Percentiles rank a stretch among this genome's conserved stretches.
Conservation (phyloP, 53 echinoderm and acorn worm genomes). For the Zoroaster sp. region DNA sequence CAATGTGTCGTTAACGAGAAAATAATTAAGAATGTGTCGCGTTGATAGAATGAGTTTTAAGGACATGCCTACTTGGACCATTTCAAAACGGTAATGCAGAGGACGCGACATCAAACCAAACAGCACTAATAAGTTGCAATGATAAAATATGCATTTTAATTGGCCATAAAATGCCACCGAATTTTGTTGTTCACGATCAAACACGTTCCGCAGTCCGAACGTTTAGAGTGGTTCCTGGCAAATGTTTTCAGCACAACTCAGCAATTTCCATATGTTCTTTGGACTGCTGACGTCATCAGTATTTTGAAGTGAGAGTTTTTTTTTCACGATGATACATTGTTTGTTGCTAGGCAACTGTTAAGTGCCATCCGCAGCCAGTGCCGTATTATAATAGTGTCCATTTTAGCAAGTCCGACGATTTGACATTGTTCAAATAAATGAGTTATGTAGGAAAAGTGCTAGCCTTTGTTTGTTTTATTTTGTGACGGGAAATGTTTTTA, state of each 20-base stretch:
- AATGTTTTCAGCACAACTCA: not conserved
- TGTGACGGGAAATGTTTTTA: not conserved
- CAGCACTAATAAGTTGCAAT: no score
- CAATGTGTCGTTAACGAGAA: no score
- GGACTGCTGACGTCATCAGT: not conserved
- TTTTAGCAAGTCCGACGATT: not conserved
- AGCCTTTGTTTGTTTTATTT: not conserved
- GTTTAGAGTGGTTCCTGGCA: not conserved
- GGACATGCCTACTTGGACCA: no score
- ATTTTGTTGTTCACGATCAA: not conserved
- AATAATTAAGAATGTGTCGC: no score
- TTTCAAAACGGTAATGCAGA: no score
- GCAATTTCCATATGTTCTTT: not conserved
- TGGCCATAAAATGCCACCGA: not conserved
- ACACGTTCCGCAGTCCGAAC: not conserved
- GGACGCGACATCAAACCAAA: no score
- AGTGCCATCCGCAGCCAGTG: not conserved
- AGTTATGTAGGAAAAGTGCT: not conserved
- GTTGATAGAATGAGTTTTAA: no score
- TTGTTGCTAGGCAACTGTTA: not conserved
- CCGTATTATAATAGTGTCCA: not conserved
- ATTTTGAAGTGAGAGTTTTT: not conserved
- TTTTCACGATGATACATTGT: not conserved
- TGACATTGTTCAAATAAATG: not conserved
- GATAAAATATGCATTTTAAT: no score